Percentiles rank a stretch among this genome's conserved stretches.
Conservation (phyloP, 35 echinoderm and acorn worm species). For the Hemicentrotus pulcherrimus region DNA sequence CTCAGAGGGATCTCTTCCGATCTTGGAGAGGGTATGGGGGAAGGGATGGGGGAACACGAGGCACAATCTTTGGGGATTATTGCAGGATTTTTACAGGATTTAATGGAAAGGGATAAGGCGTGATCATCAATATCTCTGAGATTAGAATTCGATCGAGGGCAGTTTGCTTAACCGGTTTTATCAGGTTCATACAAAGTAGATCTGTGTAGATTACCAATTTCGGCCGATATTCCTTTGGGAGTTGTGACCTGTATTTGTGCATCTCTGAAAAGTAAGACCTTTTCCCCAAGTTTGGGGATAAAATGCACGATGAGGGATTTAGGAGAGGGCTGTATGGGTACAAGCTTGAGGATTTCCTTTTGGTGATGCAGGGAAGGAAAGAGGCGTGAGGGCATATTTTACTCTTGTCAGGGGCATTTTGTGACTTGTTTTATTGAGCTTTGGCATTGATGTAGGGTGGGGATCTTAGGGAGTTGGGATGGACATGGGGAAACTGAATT, state of each 20-base stretch:
- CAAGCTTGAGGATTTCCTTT: not conserved
- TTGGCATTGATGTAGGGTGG: not conserved
- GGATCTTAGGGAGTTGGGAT: not conserved
- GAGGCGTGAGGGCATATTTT: not conserved
- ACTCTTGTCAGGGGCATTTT: not conserved
- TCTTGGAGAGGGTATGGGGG: not conserved
- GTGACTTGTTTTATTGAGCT: not conserved
- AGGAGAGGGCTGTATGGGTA: not conserved
- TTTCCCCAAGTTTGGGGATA: not conserved
- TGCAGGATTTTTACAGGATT: not conserved
- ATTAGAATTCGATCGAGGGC: not conserved
- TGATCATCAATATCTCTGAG: not conserved
- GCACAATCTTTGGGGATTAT: not conserved
- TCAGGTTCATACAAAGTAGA: not conserved
- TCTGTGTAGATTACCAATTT: not conserved
- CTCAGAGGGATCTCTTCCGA: not conserved
- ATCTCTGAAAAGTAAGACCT: not conserved
- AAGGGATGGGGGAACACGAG: not conserved
- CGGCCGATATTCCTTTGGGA: not conserved
- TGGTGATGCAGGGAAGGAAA: too few species aligned
- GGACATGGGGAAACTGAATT: not conserved
- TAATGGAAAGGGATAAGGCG: not conserved
- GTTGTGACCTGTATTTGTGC: not conserved
- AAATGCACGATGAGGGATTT: too few species aligned
- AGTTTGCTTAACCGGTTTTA: slow-evolving; percentile 10